Conservation (phyloP, 1,140 invertebrate species). For the Pararge aegeria region DNA sequence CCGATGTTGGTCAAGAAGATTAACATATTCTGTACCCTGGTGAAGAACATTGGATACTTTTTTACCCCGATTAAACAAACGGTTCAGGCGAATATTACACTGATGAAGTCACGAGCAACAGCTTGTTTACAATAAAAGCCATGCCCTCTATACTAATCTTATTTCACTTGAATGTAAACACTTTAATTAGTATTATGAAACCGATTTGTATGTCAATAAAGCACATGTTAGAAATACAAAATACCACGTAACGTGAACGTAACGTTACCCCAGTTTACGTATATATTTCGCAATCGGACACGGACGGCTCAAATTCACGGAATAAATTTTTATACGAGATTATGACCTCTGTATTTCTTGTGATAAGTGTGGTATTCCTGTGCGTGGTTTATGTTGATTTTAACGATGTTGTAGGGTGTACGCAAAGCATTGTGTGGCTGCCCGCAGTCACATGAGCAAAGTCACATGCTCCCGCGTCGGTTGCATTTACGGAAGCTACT, state of each 20-base stretch:
- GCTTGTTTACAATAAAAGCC: neutral
- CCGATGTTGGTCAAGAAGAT: too few species aligned
- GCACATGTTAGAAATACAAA: constrained; percentile 50
- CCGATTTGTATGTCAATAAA: constrained; percentile 51
- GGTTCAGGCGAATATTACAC: too few species aligned
- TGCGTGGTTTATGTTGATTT: constrained; percentile 1
- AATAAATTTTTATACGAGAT: neutral
- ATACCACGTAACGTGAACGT: constrained; percentile 45
- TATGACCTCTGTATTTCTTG: neutral
- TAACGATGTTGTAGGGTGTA: constrained; percentile 20
- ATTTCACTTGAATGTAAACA: constrained; percentile 41
- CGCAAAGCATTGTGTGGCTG: constrained; percentile 36
- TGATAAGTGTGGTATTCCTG: neutral
- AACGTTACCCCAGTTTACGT: constrained; percentile 55
- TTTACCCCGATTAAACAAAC: too few species aligned
- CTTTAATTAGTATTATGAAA: constrained; percentile 50
- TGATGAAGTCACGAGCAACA: too few species aligned
- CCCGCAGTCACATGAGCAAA: constrained; percentile 47
- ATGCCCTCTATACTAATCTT: constrained; percentile 1
- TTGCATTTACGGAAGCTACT: constrained; percentile 56
- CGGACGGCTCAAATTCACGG: neutral
- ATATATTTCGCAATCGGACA: constrained; percentile 37
- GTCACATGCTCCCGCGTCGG: constrained; percentile 48
- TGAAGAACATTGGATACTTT: too few species aligned
- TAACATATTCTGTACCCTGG: too few species aligned